These are phyloP conservation scores for Callithrix jacchus DNA, from an alignment of 2,113 vertebrate species.

Conservation along the genomic window DNA sequence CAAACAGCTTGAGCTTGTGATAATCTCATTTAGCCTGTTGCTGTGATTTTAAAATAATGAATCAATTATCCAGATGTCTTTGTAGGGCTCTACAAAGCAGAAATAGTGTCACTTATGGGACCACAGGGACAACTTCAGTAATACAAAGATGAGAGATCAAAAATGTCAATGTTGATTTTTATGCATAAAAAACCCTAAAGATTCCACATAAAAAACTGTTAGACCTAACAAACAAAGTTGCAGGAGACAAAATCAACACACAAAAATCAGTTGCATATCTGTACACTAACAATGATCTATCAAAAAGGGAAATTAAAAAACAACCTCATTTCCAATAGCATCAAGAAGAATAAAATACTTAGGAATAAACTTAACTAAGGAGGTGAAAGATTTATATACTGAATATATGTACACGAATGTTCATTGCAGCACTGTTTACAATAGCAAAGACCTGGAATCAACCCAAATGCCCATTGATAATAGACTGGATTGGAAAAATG, in stretches of 20 bases:
- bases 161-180: neutral
- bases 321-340: neutral
- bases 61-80: constrained; percentile 10
- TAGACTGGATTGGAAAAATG: too few relatives aligned
- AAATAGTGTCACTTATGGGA: constrained; percentile 1
- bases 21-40: constrained; percentile 23
- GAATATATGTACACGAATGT: too few relatives aligned
- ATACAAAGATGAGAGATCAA: neutral
- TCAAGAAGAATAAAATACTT: neutral
- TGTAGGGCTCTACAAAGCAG: neutral
- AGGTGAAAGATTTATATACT: neutral
- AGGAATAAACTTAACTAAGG: neutral
- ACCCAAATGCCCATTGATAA: too few relatives aligned
- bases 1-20: neutral
- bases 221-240: fast-evolving
- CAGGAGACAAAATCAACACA: neutral
- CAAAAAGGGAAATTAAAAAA: neutral
- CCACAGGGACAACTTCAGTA: neutral
- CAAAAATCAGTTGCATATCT: neutral
- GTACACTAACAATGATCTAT: fast-evolving
- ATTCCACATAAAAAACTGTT: neutral
- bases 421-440: too few relatives aligned
- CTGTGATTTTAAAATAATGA: constrained; percentile 18
- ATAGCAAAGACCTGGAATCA: too few relatives aligned
- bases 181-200: fast-evolving